These are phyloP conservation scores for Crocuta crocuta DNA, from an alignment of 2,113 vertebrate genomes.

Conservation along the genomic window DNA sequence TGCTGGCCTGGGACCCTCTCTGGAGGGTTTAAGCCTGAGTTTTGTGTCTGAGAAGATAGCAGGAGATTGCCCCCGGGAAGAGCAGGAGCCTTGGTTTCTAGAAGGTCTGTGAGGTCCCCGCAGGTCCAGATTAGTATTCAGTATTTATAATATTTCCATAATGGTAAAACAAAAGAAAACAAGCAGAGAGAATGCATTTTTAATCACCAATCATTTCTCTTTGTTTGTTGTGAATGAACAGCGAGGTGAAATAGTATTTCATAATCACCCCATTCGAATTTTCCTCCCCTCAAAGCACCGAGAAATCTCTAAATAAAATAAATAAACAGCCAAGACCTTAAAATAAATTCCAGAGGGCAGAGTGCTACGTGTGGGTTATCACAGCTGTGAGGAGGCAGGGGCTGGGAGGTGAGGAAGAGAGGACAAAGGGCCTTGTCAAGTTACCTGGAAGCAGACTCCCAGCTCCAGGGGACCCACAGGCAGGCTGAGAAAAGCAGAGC, in stretches of 20 bases:
- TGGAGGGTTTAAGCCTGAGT: not conserved
- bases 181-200: slow-evolving; percentile 92
- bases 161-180: slow-evolving; percentile 93
- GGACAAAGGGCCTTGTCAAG: slow-evolving; percentile 66
- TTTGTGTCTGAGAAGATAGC: not conserved
- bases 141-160: slow-evolving; percentile 92
- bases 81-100: slow-evolving; percentile 79
- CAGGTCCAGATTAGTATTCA: slow-evolving; percentile 92
- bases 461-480: not conserved
- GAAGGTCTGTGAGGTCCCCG: slow-evolving; percentile 87
- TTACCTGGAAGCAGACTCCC: not conserved
- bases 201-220: slow-evolving; percentile 94
- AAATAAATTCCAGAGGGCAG: slow-evolving; percentile 87
- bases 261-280: slow-evolving; percentile 90
- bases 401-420: slow-evolving; percentile 54
- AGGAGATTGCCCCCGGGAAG: slow-evolving; percentile 55
- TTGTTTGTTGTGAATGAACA: slow-evolving; percentile 92
- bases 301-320: slow-evolving; percentile 89
- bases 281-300: slow-evolving; percentile 85
- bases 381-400: slow-evolving; percentile 70
- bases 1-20: not conserved
- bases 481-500: not conserved
- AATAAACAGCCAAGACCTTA: slow-evolving; percentile 87
- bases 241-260: slow-evolving; percentile 90
- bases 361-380: slow-evolving; percentile 87